phyloP scores from a whole-genome alignment of 1,140 invertebrate species.

The Argopecten irradians region DNA sequence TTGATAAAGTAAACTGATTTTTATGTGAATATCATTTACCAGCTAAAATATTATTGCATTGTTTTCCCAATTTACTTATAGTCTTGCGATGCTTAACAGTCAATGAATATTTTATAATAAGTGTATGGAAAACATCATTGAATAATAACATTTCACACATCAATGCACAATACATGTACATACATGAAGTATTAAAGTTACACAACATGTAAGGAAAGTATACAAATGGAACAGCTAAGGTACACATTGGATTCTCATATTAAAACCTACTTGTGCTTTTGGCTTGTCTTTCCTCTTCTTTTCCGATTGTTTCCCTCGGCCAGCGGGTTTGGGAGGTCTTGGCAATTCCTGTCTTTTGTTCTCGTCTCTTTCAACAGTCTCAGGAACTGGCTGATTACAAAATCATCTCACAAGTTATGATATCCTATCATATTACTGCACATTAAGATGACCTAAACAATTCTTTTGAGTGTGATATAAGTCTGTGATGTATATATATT shows the following conservation, averaged over 20 bases:
- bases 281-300: constrained; percentile 40
- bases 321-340: constrained; percentile 37
- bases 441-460: no score
- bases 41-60: not conserved
- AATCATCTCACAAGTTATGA: not conserved
- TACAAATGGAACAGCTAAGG: not conserved
- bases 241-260: not conserved
- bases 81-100: not conserved
- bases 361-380: constrained; percentile 25
- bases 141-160: not conserved
- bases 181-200: not conserved
- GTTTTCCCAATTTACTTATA: not conserved
- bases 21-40: no score
- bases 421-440: no score
- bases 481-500: no score
- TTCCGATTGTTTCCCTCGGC: constrained; percentile 43
- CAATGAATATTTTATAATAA: not conserved
- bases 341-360: constrained; percentile 33
- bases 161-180: not conserved
- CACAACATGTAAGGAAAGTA: not conserved
- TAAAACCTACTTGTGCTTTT: constrained; percentile 38
- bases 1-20: not conserved
- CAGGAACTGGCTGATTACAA: not conserved
- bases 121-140: no score
- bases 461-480: no score